These are phyloP conservation scores for Chironomus striatipennis DNA, from an alignment of 1,140 invertebrate genomes.

Conservation along the genomic window DNA sequence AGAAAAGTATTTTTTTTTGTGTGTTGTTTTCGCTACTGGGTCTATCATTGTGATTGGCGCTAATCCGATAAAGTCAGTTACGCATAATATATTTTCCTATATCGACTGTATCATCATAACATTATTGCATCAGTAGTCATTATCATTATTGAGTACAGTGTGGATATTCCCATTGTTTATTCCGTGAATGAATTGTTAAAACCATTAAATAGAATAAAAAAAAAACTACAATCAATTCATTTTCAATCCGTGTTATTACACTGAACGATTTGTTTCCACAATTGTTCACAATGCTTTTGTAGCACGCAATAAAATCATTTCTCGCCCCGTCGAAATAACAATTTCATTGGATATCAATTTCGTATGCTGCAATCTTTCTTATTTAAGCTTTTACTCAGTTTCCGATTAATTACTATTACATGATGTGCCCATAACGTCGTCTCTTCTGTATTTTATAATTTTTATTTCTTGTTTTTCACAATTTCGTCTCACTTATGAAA, in stretches of 20 bases:
- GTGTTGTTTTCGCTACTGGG: too few relatives aligned
- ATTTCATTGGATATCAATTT: background rate
- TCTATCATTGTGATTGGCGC: background rate
- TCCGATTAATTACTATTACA: slow-evolving; percentile 9
- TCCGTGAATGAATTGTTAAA: background rate
- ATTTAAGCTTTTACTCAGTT: background rate
- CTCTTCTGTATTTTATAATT: background rate
- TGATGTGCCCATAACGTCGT: background rate
- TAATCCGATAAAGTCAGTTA: background rate
- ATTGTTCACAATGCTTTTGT: background rate
- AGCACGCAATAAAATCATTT: background rate
- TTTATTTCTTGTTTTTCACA: too few relatives aligned
- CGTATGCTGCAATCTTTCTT: background rate
- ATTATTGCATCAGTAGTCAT: background rate
- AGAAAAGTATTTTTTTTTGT: too few relatives aligned
- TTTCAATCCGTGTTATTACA: background rate
- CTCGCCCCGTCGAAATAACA: background rate
- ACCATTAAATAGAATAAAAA: background rate
- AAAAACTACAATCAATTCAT: background rate
- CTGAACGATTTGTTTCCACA: slow-evolving; percentile 1
- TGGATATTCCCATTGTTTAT: background rate
- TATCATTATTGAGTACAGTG: background rate
- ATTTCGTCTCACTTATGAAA: too few relatives aligned
- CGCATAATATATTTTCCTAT: background rate
- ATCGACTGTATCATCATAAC: background rate